These are phyloP conservation scores for Podargus strigoides DNA, from an alignment of 2,797 vertebrate species.

Conservation along the genomic window DNA sequence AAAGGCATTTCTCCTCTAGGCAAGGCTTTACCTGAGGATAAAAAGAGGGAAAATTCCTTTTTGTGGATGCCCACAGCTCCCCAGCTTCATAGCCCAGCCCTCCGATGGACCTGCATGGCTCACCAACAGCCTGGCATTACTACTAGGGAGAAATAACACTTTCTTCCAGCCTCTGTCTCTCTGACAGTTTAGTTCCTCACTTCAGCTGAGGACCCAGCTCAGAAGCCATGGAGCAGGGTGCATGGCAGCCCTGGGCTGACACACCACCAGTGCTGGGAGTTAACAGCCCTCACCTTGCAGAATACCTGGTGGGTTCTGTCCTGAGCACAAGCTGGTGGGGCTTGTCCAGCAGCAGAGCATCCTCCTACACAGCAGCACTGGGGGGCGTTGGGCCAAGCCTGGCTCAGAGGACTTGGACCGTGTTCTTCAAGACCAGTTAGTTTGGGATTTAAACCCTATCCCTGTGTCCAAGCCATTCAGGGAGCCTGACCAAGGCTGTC, in stretches of 20 bases:
- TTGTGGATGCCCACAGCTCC: background rate
- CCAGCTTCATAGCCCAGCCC: fast-evolving
- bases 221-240: no score
- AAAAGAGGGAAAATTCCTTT: background rate
- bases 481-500: background rate
- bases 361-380: background rate
- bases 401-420: no score
- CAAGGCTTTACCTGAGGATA: background rate
- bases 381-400: background rate
- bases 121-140: no score
- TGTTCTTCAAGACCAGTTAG: background rate
- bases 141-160: fast-evolving
- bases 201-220: no score
- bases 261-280: fast-evolving
- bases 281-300: background rate
- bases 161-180: background rate
- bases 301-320: background rate
- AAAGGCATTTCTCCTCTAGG: background rate
- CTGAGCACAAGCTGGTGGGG: background rate
- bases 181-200: background rate
- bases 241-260: fast-evolving
- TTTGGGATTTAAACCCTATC: background rate
- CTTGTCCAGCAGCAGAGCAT: background rate
- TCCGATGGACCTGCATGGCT: fast-evolving
- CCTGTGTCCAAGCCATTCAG: no score